Conservation (phyloP, 2,888 invertebrate species). For the Phyllotreta striolata region DNA sequence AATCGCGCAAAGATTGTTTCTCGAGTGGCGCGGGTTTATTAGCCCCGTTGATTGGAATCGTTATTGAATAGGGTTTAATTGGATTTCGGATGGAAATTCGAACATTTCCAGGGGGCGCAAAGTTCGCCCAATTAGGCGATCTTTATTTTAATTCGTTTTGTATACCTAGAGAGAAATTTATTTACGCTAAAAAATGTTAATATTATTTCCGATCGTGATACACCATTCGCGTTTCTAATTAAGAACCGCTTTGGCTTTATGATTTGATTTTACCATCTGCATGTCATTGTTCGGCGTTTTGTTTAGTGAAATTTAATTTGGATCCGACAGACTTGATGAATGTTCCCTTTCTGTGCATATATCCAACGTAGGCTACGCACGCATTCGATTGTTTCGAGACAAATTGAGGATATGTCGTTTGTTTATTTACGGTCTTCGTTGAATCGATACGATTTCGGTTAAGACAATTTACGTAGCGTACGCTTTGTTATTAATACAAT, state of each 20-base stretch:
- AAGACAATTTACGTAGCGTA: slow-evolving; percentile 17
- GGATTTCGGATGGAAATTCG: no score
- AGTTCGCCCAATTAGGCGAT: no score
- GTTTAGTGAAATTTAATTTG: slow-evolving; percentile 42
- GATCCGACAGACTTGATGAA: slow-evolving; percentile 24
- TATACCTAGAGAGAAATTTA: no score
- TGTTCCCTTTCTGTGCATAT: slow-evolving; percentile 22
- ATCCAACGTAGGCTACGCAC: slow-evolving; percentile 24
- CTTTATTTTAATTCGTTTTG: no score
- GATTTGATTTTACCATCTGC: slow-evolving; percentile 37
- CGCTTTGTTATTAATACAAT: slow-evolving; percentile 2
- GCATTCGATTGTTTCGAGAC: slow-evolving; percentile 31
- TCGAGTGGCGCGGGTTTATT: slow-evolving; percentile 15
- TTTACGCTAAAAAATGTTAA: no score
- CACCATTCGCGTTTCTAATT: slow-evolving; percentile 29
- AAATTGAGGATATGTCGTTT: slow-evolving; percentile 30
- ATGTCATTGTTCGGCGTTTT: slow-evolving; percentile 40
- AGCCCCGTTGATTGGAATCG: slow-evolving; percentile 4
- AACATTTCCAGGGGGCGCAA: no score
- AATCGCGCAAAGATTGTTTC: slow-evolving; percentile 44
- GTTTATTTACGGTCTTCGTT: slow-evolving; percentile 29
- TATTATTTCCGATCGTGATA: no score
- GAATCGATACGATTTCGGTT: slow-evolving; percentile 18
- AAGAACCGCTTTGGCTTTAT: slow-evolving; percentile 39
- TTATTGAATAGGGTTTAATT: not conserved